Evolutionary conservation across 2,888 invertebrate species (phyloP).

Genomic region (Folsomia candida): DNA sequence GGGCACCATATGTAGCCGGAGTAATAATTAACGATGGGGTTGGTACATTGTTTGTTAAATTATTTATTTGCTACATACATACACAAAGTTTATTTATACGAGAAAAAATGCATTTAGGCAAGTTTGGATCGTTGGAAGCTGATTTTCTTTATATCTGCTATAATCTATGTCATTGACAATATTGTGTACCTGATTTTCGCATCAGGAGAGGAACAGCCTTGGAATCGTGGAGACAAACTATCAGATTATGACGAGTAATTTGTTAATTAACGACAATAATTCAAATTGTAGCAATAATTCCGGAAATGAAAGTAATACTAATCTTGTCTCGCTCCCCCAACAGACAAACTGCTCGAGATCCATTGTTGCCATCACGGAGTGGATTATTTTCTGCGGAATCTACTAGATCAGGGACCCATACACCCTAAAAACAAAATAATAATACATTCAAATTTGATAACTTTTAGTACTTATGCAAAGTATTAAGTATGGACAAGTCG

Average conservation of each 20-base stretch:
- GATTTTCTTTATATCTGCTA: slow-evolving; percentile 43
- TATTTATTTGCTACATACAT: no score
- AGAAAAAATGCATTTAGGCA: no score
- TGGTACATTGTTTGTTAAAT: no score
- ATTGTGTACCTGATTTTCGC: slow-evolving; percentile 43
- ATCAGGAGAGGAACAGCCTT: slow-evolving; percentile 44
- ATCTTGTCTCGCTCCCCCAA: no score
- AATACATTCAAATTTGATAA: no score
- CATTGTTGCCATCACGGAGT: slow-evolving; percentile 13
- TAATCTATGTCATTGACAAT: slow-evolving; percentile 41
- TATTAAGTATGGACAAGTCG: no score
- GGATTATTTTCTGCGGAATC: slow-evolving; percentile 4
- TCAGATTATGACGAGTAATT: slow-evolving; percentile 13
- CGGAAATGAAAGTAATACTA: not conserved
- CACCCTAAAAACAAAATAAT: no score
- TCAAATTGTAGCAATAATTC: not conserved
- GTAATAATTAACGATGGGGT: slow-evolving; percentile 45
- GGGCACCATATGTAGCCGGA: slow-evolving; percentile 47
- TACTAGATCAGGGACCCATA: slow-evolving; percentile 17
- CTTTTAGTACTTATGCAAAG: no score
- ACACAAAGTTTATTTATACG: no score
- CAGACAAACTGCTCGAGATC: slow-evolving; percentile 13
- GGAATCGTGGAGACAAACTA: slow-evolving; percentile 30
- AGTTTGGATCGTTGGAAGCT: slow-evolving; percentile 39
- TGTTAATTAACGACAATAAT: not conserved